Evolutionary conservation across 2,888 invertebrate genomes (phyloP).

Genomic region (Morpho deidamia): DNA sequence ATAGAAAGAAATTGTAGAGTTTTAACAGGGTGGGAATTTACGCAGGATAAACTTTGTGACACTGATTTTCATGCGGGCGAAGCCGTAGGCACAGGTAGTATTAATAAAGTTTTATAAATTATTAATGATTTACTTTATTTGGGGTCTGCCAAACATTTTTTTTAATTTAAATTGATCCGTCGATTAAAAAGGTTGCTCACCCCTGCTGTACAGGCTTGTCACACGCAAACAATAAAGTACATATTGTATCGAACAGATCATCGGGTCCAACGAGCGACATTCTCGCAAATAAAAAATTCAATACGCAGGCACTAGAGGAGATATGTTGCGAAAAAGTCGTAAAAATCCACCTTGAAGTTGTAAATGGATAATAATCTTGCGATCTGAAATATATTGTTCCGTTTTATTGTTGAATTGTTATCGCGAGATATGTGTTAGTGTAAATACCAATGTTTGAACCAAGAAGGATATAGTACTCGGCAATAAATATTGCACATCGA

Average conservation of each 20-base stretch:
- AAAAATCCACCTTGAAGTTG: constrained; percentile 16
- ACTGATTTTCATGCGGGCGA: too few species aligned
- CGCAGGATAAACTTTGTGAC: too few species aligned
- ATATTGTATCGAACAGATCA: constrained; percentile 13
- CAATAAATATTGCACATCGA: too few species aligned
- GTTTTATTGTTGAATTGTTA: constrained; percentile 13
- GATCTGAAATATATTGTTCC: constrained; percentile 15
- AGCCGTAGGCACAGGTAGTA: too few species aligned
- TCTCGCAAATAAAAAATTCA: constrained; percentile 13
- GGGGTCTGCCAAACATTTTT: too few species aligned
- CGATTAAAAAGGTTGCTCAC: constrained; percentile 9
- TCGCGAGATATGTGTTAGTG: not conserved
- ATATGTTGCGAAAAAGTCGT: constrained; percentile 17
- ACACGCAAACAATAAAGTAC: constrained; percentile 12
- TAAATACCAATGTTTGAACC: constrained; percentile 2
- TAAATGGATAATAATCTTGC: constrained; percentile 17
- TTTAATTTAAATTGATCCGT: too few species aligned
- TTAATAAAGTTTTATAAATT: too few species aligned
- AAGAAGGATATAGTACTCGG: constrained; percentile 1
- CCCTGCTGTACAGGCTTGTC: constrained; percentile 3
- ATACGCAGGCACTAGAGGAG: constrained; percentile 11
- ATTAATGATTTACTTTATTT: too few species aligned
- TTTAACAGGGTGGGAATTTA: too few species aligned
- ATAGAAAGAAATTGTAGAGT: too few species aligned
- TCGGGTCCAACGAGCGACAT: not conserved